A percentile compares a stretch with the other conserved stretches of the same genome.
Evolutionary conservation across 1,140 invertebrate genomes (phyloP).

Genomic region (Pseudomyrmex flavicornis): DNA sequence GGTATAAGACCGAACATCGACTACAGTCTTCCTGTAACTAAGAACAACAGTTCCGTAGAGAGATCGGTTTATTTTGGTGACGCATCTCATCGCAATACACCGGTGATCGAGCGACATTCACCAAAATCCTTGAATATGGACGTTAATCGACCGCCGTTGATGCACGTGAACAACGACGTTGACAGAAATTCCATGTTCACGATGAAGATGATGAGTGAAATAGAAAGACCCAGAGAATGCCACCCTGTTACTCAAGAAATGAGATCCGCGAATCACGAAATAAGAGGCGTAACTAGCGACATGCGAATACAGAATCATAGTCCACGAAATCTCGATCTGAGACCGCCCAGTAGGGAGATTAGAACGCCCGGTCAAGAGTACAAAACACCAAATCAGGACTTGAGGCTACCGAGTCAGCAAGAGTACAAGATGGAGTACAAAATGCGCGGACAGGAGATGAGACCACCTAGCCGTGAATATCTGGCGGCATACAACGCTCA

Average conservation of each 20-base stretch:
- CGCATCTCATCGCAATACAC: conserved; percentile 44
- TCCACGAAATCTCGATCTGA: conserved; percentile 63
- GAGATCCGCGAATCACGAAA: conserved; percentile 56
- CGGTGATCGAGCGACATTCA: conserved; percentile 59
- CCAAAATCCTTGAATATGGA: conserved; percentile 68
- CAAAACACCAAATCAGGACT: conserved; percentile 57
- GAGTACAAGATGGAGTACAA: conserved; percentile 65
- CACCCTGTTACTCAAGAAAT: conserved; percentile 56
- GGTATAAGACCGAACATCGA: conserved; percentile 47
- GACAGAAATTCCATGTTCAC: conserved; percentile 69
- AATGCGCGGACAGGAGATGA: conserved; percentile 65
- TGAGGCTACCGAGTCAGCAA: conserved; percentile 63
- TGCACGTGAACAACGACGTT: conserved; percentile 63
- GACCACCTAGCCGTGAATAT: conserved; percentile 67
- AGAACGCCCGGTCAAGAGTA: conserved; percentile 61
- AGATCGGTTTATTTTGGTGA: conserved; percentile 59
- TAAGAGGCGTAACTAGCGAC: conserved; percentile 43
- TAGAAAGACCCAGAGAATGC: conserved; percentile 65
- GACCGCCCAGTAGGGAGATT: conserved; percentile 64
- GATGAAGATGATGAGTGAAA: conserved; percentile 71
- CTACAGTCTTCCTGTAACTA: conserved; percentile 42
- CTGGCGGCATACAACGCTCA: conserved; percentile 56
- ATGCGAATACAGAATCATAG: conserved; percentile 65
- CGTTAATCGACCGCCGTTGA: conserved; percentile 39
- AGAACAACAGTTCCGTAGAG: conserved; percentile 53